Evolutionary conservation across 2,113 vertebrate genomes (phyloP), one percentile per base, ranked within the genome.

Genomic region (Nothocercus julius): DNA sequence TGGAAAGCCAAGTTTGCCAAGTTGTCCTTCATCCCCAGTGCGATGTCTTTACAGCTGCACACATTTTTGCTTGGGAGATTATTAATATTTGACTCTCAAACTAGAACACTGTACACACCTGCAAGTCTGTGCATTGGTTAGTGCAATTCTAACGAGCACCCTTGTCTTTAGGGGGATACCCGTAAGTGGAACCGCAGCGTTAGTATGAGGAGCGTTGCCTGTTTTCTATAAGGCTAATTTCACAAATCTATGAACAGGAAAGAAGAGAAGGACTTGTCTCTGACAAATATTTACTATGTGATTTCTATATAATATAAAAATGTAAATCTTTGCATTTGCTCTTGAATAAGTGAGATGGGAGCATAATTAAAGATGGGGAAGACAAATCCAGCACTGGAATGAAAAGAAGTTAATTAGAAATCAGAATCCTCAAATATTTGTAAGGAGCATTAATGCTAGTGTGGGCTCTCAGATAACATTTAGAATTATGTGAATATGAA

Each of bases 321-420:
- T 58, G 58, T 67, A 82, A 79, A 58, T 77, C 87, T 56, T 36
- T 83, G 56, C 25, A 25, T 45, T 85, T 20, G 21, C 58, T 91
- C 38, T 92, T n/a, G 67, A 87, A 49, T 62, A 74, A n/a, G 3
- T 0, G 56, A 62, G 58, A 82, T 40, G 53, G 51, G 76, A 92
- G 64, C 19, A 4, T 72, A 85, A 87, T 83, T 89, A 87, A 87
- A 74, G 79, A 77, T 22, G 45, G 87, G 75, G 53, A 86, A 93
- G 82, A 58, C 68, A 88, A 94, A 80, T 24, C 30, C 54, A 36
- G 22, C 20, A 9, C 7, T 2, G 36, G 27, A 83, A 67, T 91
- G 72, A 91, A 85, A 87, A 83, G 63, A 59, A 40, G 49, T 77
- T 95, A 95, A 93, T 93, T 77, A 85, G 59, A 93, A 94, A 87